Base-by-base conservation (phyloP, 2,888 invertebrate genomes). In the Diadromus collaris region DNA sequence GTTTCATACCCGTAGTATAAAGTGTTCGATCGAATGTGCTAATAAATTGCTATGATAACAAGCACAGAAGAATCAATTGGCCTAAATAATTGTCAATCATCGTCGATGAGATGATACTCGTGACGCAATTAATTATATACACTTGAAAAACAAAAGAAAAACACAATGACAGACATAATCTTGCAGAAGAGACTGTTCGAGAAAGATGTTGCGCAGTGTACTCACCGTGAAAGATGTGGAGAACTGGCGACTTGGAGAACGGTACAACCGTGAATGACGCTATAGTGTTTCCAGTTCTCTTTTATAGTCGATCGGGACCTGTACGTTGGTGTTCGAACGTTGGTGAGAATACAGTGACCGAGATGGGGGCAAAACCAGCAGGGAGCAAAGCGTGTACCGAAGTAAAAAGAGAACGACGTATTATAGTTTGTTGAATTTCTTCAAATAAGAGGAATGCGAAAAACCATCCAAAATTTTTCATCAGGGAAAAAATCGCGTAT, bases 181-280 rank as follows among this genome's bases (percentile, higher is more conserved):
- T 56, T 2, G 27, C 6, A 56, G 29, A 29, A 16, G 21, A 29
- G 29, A 56, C 4, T 51, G 16, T 24, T 54, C 10, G 19, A 13
- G 51, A 51, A 10, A 51, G 19, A 54, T 56, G 16, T 13, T 9
- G n/a, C 51, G 64, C 65, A 34, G 58, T 58, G 48, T 76, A 83
- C 79, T 83, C 80, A 84, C 84, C 79, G 76, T 51, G 71, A 63
- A 65, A 64, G 58, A 72, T 72, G 63, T 68, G 63, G 60, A 58
- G 75, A 80, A 63, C 41, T 51, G 67, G 41, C 67, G 38, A 74
- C 71, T 73, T 78, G 85, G 84, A 81, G 86, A 87, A 86, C 85
- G 87, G 86, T 82, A 79, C 83, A 85, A 84, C 82, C 81, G 82
- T 80, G 86, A 90, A 85, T 90, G 89, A 84, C 84, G 81, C 83